phyloP scores from a whole-genome alignment of 2,113 vertebrate species.

The Pica pica region DNA sequence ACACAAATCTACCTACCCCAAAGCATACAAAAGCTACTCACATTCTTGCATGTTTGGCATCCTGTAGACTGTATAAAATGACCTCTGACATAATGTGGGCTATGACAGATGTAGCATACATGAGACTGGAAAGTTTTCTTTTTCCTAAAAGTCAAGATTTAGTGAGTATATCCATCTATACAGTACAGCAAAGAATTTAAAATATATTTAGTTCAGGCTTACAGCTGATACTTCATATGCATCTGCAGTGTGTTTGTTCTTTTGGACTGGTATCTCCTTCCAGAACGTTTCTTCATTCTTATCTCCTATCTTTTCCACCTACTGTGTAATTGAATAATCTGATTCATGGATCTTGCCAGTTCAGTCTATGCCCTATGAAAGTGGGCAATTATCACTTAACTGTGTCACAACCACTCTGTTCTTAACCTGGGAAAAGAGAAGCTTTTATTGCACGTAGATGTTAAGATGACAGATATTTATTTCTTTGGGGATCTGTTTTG shows the following conservation, averaged over 20 bases:
- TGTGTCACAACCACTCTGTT: background rate
- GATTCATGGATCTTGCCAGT: background rate
- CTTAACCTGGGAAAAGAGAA: background rate
- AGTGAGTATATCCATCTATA: background rate
- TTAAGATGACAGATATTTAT: background rate
- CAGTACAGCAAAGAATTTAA: background rate
- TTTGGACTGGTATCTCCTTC: background rate
- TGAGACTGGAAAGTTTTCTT: background rate
- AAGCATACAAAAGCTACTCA: too few relatives aligned
- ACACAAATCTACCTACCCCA: too few relatives aligned
- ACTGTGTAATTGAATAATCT: background rate
- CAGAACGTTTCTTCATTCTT: background rate
- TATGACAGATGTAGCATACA: rapidly evolving
- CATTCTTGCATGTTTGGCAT: rapidly evolving
- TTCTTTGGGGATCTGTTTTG: background rate
- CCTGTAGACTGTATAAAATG: background rate
- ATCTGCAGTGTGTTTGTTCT: background rate
- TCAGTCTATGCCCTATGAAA: background rate
- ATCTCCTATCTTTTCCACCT: background rate
- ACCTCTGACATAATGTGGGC: background rate
- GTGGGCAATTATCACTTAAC: background rate
- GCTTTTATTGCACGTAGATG: background rate
- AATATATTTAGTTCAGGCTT: background rate
- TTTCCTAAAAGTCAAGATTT: background rate
- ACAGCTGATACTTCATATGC: background rate